Base-by-base conservation (phyloP, 2,888 invertebrate species). In the Pammene aurita region DNA sequence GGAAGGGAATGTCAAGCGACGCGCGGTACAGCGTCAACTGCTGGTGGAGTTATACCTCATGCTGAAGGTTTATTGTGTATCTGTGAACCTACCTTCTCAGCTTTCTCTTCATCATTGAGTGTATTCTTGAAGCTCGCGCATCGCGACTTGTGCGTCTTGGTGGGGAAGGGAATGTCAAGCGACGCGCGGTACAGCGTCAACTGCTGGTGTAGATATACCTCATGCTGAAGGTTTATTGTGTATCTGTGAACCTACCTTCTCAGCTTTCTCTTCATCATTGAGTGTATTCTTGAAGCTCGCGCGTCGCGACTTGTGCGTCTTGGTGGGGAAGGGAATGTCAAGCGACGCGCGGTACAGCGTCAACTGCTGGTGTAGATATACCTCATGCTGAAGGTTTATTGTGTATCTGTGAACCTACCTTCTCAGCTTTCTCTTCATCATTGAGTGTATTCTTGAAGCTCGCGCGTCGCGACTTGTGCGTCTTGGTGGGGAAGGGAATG, bases 401-500 rank as follows among this genome's bases (percentile, higher is more conserved):
- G 97, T 97, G 84, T 99, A 99, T 78, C 96, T 96, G 80, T 6
- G 89, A 87, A 70, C 44, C n/a, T 58, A 38, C 9, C 9, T n/a
- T n/a, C n/a, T n/a, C n/a, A 0, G 87, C 89, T 50, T 81, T 79
- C 54, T 86, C 89, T 58, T 87, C 90, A 41, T 82, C 86, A 62
- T 84, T 77, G 0, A 88, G 78, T 0, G 87, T 92, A 42, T 91
- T 88, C 73, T 91, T 92, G 78, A 96, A 95, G 82, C 95, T 96
- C 41, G 94, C 95, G 72, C 97, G 89, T 75, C 96, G 94, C 64
- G 96, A 95, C 79, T 95, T 95, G 79, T 97, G 98, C 16, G 95
- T 95, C 85, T 96, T 96, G 0, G 96, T 96, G 0, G 98, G 98
- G 77, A 98, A 96, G 0, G 98, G 98, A 75, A 98, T 95, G 77